A percentile compares a stretch with the other conserved stretches of the same genome.
Evolutionary conservation across 2,888 invertebrate genomes (phyloP).

Genomic region (Microdon myrmicae): DNA sequence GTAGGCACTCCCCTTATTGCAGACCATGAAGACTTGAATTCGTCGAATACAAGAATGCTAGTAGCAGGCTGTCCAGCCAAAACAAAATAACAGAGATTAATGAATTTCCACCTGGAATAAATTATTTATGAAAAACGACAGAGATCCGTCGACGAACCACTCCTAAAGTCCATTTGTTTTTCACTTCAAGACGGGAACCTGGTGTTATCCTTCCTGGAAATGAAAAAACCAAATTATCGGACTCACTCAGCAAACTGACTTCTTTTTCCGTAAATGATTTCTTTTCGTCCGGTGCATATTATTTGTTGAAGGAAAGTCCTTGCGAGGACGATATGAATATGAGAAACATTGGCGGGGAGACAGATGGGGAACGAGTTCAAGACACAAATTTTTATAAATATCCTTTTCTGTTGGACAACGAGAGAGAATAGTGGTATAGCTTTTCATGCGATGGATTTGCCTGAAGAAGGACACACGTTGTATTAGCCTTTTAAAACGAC

Average conservation of each 20-base stretch:
- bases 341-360: constrained; percentile 13
- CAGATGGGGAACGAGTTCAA: constrained; percentile 4
- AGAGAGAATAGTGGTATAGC: constrained; percentile 25
- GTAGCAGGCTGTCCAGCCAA: constrained; percentile 47
- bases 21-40: neutral
- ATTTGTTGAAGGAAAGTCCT: constrained; percentile 36
- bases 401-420: constrained; percentile 30
- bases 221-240: constrained; percentile 39
- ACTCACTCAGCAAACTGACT: constrained; percentile 50
- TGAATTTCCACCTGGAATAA: constrained; percentile 53
- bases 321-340: constrained; percentile 24
- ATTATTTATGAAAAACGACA: constrained; percentile 52
- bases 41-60: constrained; percentile 10
- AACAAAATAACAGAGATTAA: constrained; percentile 52
- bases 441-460: constrained; percentile 42
- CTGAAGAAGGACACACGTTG: constrained; percentile 43
- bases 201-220: constrained; percentile 3
- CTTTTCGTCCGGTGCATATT: constrained; percentile 46
- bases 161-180: constrained; percentile 33
- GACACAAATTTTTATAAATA: constrained; percentile 39
- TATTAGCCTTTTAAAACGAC: constrained; percentile 41
- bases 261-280: constrained; percentile 52
- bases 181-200: constrained; percentile 15
- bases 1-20: neutral
- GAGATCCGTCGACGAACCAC: constrained; percentile 22